These are phyloP conservation scores for Bolborhynchus lineola DNA, from an alignment of 2,113 vertebrate species.

Conservation along the genomic window DNA sequence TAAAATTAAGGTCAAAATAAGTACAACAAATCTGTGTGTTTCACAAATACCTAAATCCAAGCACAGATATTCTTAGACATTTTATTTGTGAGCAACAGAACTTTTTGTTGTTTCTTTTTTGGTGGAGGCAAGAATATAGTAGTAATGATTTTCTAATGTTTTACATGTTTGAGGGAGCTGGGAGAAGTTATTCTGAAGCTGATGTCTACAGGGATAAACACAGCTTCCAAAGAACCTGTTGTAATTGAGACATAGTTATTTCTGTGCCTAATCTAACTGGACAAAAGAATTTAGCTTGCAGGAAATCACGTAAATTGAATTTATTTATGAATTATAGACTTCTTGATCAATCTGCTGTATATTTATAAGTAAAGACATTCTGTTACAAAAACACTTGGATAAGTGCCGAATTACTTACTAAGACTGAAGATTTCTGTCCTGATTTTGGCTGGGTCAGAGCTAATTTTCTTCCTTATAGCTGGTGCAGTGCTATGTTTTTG, in stretches of 20 bases:
- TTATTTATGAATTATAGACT: background rate
- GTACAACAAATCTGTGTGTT: slow-evolving; percentile 3
- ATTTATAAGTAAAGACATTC: background rate
- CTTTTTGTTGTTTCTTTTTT: too few relatives aligned
- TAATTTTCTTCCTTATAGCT: background rate
- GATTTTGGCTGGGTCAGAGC: background rate
- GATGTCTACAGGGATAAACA: background rate
- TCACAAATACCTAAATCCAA: background rate
- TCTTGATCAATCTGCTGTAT: background rate
- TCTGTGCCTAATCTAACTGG: background rate
- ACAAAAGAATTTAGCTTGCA: background rate
- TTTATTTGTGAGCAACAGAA: background rate
- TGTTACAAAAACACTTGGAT: background rate
- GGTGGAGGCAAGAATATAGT: accelerated
- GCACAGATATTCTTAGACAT: background rate
- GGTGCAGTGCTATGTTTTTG: background rate
- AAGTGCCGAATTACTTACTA: background rate
- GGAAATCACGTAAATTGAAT: background rate
- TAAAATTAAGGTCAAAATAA: slow-evolving; percentile 40
- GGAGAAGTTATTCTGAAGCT: background rate
- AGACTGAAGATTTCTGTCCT: background rate
- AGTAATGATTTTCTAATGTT: background rate
- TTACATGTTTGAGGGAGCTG: background rate
- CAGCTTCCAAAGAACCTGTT: background rate
- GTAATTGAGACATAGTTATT: background rate